Evolutionary conservation across 2,797 vertebrate species (phyloP), one percentile per base, ranked within the genome.

Genomic region (Sebastiscus albofasciatus): DNA sequence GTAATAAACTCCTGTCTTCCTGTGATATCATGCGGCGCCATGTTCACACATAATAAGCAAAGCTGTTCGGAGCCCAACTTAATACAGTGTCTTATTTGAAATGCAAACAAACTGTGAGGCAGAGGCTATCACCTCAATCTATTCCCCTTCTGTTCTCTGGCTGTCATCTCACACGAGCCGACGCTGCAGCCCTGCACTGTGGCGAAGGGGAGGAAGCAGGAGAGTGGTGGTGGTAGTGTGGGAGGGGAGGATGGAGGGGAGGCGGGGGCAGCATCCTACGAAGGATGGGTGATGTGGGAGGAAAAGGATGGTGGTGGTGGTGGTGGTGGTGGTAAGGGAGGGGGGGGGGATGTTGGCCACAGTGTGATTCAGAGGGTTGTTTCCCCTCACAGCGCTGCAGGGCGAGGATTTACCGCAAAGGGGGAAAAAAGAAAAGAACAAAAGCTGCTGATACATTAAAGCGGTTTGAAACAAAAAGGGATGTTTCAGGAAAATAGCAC

Each of bases 111-210:
- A 94, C 76, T 83, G 88, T 4, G 80, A 92, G 85, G 89, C 79
- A 81, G 85, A 89, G 89, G 93, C 92, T 89, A 92, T 92, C 90
- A 90, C 90, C 92, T 88, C 92, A 89, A 90, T 90, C 94, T 91
- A 85, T 76, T 75, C 87, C 89, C 89, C 92, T 77, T 88, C 87
- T 89, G 79, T 89, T 90, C 89, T 67, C 88, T 80, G 84, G 72
- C 89, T 88, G 90, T 89, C 90, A 80, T 89, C 89, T 85, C 26
- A 67, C 16, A 79, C 79, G 69, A 92, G 89, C 82, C 83, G 77
- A 59, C 66, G 82, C 87, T 69, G 83, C 86, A 85, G 83, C 88
- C 79, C 80, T 80, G 86, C 86, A 81, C 80, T 55, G 87, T 83
- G 85, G 84, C 18, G 52, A 49, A 49, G 64, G 73, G 64, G 77